Conservation (phyloP, 2,113 vertebrate species). For the Microtus montanus region DNA sequence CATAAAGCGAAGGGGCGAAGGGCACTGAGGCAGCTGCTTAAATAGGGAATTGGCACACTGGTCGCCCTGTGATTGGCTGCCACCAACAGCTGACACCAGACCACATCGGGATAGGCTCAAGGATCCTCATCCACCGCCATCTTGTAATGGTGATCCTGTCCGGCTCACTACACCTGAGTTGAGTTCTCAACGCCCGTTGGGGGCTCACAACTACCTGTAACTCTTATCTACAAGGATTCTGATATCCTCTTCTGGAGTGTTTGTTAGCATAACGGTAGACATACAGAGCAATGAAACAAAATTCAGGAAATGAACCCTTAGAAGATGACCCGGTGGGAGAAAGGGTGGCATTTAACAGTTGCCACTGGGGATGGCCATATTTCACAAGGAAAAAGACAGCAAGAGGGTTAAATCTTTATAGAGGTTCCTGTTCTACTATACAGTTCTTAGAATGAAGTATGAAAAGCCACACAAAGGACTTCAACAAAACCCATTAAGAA, state of each 20-base stretch:
- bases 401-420: neutral
- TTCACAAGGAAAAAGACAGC: neutral
- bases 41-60: too few relatives aligned
- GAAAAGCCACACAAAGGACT: neutral
- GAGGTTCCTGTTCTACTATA: neutral
- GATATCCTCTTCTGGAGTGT: neutral
- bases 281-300: neutral
- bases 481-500: conserved; percentile 23
- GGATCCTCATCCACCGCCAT: too few relatives aligned
- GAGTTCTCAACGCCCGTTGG: neutral
- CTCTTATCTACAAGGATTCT: neutral
- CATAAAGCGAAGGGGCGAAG: too few relatives aligned
- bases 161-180: neutral
- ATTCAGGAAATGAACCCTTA: neutral
- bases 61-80: too few relatives aligned
- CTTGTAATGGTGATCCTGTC: too few relatives aligned
- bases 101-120: too few relatives aligned
- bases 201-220: neutral
- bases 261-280: neutral
- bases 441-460: conserved; percentile 13
- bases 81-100: too few relatives aligned
- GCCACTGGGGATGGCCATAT: neutral
- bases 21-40: too few relatives aligned
- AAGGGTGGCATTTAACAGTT: neutral
- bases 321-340: neutral